Percentiles rank a stretch among this genome's conserved stretches.
phyloP scores from a whole-genome alignment of 2,797 vertebrate genomes.

The Ataeniobius toweri region DNA sequence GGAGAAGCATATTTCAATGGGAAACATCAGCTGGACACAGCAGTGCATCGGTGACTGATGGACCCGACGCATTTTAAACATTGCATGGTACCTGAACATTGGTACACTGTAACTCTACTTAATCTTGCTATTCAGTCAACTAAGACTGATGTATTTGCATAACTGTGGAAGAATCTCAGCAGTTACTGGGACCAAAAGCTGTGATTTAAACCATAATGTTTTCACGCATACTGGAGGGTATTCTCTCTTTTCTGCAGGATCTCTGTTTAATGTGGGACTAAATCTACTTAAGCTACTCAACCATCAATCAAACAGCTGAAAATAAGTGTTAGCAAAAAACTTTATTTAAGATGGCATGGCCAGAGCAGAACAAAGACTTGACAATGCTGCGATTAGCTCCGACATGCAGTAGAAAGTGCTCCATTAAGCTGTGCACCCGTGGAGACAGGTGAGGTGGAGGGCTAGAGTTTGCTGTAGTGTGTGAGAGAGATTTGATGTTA shows the following conservation, averaged over 20 bases:
- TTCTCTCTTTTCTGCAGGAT: not conserved
- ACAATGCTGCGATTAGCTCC: not conserved
- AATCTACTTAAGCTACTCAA: constrained; percentile 31
- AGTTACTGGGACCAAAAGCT: not conserved
- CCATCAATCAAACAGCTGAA: constrained; percentile 27
- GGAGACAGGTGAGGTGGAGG: not conserved
- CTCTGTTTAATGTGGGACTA: constrained; percentile 28
- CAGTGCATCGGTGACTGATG: not conserved
- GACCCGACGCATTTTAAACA: not conserved
- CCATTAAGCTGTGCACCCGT: constrained; percentile 13
- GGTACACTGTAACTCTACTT: not conserved
- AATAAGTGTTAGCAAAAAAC: constrained; percentile 29
- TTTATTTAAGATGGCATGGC: constrained; percentile 26
- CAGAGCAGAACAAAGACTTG: constrained; percentile 27
- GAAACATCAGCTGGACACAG: not conserved
- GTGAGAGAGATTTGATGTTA: not conserved
- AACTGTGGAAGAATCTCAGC: not conserved
- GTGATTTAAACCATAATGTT: not conserved
- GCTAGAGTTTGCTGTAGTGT: not conserved
- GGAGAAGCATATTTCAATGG: no score
- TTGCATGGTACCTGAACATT: not conserved
- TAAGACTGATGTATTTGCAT: not conserved
- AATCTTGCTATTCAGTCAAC: not conserved
- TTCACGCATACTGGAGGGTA: not conserved
- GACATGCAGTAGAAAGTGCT: constrained; percentile 1